Evolutionary conservation across 2,113 vertebrate species (phyloP).

Genomic region (Chamaea fasciata): DNA sequence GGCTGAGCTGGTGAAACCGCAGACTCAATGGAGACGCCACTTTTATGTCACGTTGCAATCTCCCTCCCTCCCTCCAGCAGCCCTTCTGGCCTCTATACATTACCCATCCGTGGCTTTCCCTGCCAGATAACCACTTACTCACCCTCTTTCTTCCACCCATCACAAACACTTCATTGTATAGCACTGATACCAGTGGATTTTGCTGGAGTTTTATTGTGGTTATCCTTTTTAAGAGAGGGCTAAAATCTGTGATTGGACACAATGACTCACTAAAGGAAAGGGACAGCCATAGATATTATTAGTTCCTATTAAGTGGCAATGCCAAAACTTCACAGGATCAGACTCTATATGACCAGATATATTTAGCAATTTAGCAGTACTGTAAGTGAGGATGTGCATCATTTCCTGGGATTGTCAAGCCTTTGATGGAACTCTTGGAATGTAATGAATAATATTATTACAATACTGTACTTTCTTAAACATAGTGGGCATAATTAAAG

Average conservation of each 20-base stretch:
- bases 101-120: not conserved
- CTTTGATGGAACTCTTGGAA: conserved; percentile 49
- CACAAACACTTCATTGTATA: not conserved
- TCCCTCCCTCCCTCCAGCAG: not conserved
- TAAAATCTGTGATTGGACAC: not conserved
- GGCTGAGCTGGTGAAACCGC: not conserved
- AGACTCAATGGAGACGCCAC: not conserved
- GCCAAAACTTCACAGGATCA: not conserved
- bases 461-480: conserved; percentile 50
- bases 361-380: not conserved
- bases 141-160: not conserved
- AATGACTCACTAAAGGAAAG: not conserved
- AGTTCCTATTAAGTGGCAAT: not conserved
- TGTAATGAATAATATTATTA: conserved; percentile 53
- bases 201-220: not conserved
- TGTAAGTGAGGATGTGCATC: conserved; percentile 44
- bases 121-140: rapidly evolving
- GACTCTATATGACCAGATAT: not conserved
- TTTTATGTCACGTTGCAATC: not conserved
- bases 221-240: not conserved
- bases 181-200: not conserved
- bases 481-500: not conserved
- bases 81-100: not conserved
- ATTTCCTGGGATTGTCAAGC: conserved; percentile 47
- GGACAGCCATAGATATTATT: not conserved